A percentile compares a stretch with the other conserved stretches of the same genome.
Conservation (phyloP, 2,888 invertebrate genomes). For the Heliconius hortense region DNA sequence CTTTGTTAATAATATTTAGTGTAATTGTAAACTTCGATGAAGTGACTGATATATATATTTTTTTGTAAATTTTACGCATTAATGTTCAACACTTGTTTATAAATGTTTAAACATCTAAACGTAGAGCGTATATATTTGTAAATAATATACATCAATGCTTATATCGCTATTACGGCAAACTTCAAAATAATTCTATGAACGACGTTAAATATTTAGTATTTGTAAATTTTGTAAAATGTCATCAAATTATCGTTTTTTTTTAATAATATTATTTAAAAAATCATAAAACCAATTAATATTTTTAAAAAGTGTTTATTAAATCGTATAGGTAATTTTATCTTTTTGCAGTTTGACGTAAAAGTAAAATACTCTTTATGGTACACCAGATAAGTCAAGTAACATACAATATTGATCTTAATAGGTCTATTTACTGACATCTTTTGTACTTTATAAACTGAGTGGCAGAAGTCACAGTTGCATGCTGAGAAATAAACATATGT, state of each 20-base stretch:
- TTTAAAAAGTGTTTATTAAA: too few relatives aligned
- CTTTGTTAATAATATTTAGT: neutral
- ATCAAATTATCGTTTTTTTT: neutral
- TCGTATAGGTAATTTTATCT: too few relatives aligned
- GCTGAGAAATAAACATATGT: neutral
- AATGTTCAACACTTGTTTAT: neutral
- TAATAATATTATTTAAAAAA: neutral
- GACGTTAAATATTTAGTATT: neutral
- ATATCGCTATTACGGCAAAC: neutral
- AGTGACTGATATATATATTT: constrained; percentile 26
- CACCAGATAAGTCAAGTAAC: neutral
- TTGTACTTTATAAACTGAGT: neutral
- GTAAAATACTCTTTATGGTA: neutral
- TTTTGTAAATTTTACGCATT: neutral
- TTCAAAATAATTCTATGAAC: neutral
- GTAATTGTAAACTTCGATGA: constrained; percentile 14
- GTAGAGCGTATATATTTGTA: neutral
- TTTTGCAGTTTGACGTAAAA: neutral
- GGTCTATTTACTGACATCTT: neutral
- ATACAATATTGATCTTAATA: neutral
- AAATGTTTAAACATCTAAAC: too few relatives aligned
- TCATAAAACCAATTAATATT: neutral
- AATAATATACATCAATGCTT: neutral
- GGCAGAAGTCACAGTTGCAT: neutral
- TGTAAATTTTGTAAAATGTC: constrained; percentile 3